Evolutionary conservation across 2,797 vertebrate species (phyloP), one percentile per base, ranked within the genome.

Genomic region (Pygocentrus nattereri): DNA sequence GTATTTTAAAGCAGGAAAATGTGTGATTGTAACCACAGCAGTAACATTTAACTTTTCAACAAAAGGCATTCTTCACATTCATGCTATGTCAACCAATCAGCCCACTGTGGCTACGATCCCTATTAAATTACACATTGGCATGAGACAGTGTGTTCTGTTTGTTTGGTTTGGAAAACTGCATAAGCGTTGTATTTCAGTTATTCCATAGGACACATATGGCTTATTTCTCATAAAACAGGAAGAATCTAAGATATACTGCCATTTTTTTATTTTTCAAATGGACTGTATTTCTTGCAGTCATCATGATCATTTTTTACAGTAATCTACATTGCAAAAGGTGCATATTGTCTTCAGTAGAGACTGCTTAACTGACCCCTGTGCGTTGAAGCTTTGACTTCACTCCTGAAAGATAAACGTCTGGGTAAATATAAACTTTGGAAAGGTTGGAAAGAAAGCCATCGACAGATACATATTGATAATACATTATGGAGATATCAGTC

Each of bases 11-110:
- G 62, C 50, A 49, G 15, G 54, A 77, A 80, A 76, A 74, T 16
- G 67, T 41, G 41, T 41, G 73, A 68, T 47, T 27, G 62, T 64
- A 71, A 80, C 76, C 27, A 18, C 11, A 16, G 5, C 47, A 78
- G 74, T 54, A 77, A 76, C 30, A 50, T 76, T 78, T 78, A 44
- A 70, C 64, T 83, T 85, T 69, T 74, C 34, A 58, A 71, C 27
- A 83, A 80, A 80, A 75, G 41, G 41, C 71, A 83, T 86, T 86
- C 82, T 78, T 81, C 75, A 76, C 75, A 83, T 83, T 67, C 31
- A 74, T 68, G 67, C 56, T 71, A 83, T 83, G 69, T 49, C 34
- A 52, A 16, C 25, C 74, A 78, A 61, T 78, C 69, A 47, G 62
- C 67, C 27, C 31, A 72, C 67, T 82, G 50, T 76, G 81, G 54